These are phyloP conservation scores for Toxonevra muliebris DNA, from an alignment of 2,888 invertebrate species.

Conservation along the genomic window DNA sequence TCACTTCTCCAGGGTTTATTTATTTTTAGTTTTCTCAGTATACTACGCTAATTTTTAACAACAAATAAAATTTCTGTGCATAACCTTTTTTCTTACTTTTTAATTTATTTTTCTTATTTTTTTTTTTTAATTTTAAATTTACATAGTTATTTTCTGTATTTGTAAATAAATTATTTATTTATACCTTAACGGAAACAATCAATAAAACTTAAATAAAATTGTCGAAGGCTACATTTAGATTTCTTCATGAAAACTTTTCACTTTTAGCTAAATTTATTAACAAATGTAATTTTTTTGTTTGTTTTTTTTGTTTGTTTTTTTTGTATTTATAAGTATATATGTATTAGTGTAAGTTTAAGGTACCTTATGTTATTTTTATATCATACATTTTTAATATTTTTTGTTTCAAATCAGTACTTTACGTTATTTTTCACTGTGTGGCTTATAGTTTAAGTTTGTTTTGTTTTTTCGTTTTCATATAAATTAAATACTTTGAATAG, in stretches of 20 bases:
- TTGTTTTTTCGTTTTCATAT: background rate
- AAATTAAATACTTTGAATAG: background rate
- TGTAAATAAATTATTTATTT: conserved; percentile 8
- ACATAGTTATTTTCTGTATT: background rate
- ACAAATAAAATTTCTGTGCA: conserved; percentile 16
- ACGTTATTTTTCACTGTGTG: conserved; percentile 2
- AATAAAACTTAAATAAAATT: conserved; percentile 10
- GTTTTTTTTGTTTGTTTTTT: background rate
- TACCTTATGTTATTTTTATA: conserved; percentile 26
- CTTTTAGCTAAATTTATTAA: conserved; percentile 15
- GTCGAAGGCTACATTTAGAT: conserved; percentile 21
- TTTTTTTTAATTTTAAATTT: background rate
- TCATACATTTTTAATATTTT: background rate
- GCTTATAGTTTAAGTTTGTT: background rate
- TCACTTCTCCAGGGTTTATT: background rate
- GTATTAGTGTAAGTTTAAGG: conserved; percentile 13
- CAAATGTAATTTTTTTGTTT: conserved; percentile 11
- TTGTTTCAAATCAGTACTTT: conserved; percentile 19
- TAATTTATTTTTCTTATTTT: conserved; percentile 8
- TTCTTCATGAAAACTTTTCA: conserved; percentile 15
- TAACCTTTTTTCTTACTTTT: conserved; percentile 4
- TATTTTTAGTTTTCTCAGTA: background rate
- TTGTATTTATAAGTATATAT: background rate
- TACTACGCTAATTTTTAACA: conserved; percentile 20
- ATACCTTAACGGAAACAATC: conserved; percentile 12